These are phyloP conservation scores for Lycaon pictus DNA, from an alignment of 2,113 vertebrate species.

Conservation along the genomic window DNA sequence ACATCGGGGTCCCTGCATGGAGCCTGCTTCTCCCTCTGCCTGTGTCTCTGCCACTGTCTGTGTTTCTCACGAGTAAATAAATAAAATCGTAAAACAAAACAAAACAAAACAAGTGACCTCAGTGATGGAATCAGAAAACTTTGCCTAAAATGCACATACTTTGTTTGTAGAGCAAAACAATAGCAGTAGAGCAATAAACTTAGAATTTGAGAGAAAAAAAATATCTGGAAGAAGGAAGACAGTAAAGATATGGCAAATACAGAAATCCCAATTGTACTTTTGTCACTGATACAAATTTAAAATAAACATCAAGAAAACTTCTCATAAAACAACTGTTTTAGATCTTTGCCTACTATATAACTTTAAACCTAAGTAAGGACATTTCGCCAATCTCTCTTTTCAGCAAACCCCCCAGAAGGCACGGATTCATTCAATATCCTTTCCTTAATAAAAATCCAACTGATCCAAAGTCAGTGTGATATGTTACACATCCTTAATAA, in stretches of 20 bases:
- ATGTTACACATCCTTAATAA: background rate
- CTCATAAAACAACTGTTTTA: background rate
- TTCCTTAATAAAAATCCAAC: conserved; percentile 47
- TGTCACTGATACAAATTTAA: background rate
- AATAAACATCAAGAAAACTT: background rate
- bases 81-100: too few species aligned
- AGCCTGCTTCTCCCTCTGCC: too few species aligned
- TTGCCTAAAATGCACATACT: background rate
- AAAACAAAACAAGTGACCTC: background rate
- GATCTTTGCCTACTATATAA: background rate
- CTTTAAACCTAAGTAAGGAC: background rate
- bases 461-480: background rate
- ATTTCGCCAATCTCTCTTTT: background rate
- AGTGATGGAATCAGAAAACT: background rate
- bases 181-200: background rate
- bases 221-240: background rate
- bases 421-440: background rate
- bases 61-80: too few species aligned
- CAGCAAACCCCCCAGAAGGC: background rate
- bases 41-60: too few species aligned
- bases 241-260: background rate
- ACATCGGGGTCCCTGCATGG: too few species aligned
- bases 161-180: background rate
- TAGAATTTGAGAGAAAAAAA: background rate
- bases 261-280: background rate